Evolutionary conservation across 2,113 vertebrate genomes (phyloP).

Genomic region (Irena cyanogastra): DNA sequence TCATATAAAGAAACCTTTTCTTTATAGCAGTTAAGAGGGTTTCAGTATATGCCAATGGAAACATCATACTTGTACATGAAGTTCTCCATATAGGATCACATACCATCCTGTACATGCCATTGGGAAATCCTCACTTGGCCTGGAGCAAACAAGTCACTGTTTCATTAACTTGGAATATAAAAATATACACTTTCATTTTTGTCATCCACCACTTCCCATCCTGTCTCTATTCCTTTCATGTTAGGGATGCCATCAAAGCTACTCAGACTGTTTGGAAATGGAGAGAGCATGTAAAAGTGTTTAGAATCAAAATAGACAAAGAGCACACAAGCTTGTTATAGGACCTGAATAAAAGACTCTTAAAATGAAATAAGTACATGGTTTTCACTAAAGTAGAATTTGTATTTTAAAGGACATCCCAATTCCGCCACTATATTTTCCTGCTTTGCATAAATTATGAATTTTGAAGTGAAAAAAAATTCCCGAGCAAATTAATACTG

Average conservation of each 20-base stretch:
- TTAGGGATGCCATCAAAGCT: background rate
- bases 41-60: background rate
- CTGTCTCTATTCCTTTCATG: background rate
- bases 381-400: background rate
- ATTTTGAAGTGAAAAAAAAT: background rate
- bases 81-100: background rate
- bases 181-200: background rate
- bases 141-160: background rate
- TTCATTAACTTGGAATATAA: background rate
- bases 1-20: background rate
- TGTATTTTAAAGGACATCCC: background rate
- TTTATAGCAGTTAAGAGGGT: background rate
- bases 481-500: background rate
- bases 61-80: background rate
- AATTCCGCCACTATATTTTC: background rate
- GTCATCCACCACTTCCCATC: background rate
- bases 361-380: background rate
- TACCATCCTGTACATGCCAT: background rate
- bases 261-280: background rate
- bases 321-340: background rate
- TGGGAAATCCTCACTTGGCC: background rate
- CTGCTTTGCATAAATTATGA: background rate
- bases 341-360: background rate
- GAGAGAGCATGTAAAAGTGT: background rate
- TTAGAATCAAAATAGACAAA: background rate